phyloP scores from a whole-genome alignment of 2,888 invertebrate species.

The Stegana nigrithorax region DNA sequence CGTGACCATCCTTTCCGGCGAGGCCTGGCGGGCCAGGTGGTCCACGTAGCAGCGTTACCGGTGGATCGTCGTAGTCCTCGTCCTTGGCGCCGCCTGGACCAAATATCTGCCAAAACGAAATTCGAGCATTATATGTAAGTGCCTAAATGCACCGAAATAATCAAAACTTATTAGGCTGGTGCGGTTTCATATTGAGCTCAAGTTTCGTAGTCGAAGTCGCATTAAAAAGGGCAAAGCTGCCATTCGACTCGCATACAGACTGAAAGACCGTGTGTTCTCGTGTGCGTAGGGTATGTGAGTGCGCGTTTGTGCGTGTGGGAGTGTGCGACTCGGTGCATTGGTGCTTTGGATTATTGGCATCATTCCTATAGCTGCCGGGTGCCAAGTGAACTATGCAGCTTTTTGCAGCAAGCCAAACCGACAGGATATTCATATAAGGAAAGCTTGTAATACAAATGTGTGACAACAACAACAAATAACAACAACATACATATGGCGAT shows the following conservation, averaged over 20 bases:
- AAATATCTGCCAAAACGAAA: conserved; percentile 67
- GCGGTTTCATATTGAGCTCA: too few relatives aligned
- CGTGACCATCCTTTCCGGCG: conserved; percentile 66
- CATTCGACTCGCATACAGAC: too few relatives aligned
- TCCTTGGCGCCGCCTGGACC: conserved; percentile 69
- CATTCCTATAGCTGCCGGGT: too few relatives aligned
- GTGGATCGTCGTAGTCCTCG: conserved; percentile 69
- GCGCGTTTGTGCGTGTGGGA: conserved; percentile 22
- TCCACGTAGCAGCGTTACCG: conserved; percentile 73
- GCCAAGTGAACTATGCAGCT: too few relatives aligned
- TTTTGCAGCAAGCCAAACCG: too few relatives aligned
- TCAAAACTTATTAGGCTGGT: too few relatives aligned
- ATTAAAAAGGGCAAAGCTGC: too few relatives aligned
- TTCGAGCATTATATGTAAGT: too few relatives aligned
- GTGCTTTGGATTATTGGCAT: conserved; percentile 24
- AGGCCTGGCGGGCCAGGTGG: conserved; percentile 75
- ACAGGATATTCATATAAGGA: too few relatives aligned
- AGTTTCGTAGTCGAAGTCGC: too few relatives aligned
- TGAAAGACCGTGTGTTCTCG: conserved; percentile 9
- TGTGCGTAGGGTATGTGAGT: conserved; percentile 33
- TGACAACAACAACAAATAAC: not conserved
- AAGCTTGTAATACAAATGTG: too few relatives aligned
- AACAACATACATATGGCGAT: not conserved
- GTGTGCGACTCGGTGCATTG: conserved; percentile 49
- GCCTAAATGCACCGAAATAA: too few relatives aligned